Evolutionary conservation across 1,140 invertebrate species (phyloP), one percentile per base, ranked within the genome.

Genomic region (Bombus impatiens): DNA sequence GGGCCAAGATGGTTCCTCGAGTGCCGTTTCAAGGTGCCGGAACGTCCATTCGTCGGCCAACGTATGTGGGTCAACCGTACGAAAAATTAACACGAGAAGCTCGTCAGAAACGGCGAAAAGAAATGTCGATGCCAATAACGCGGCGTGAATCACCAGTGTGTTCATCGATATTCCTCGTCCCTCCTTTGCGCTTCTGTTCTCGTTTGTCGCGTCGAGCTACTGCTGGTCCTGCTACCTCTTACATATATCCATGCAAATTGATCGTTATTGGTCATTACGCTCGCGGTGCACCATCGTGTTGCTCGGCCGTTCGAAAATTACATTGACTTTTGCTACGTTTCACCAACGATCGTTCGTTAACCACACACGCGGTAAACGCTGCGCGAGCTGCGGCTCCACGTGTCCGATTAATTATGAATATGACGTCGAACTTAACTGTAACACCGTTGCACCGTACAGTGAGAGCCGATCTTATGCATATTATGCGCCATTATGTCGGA

Each of bases 191-290:
- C 67, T 37, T 32, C 25, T 67, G 10, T 32, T 59, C 86, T 87
- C 86, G 76, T 82, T 89, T 77, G 62, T 35, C 78, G 32, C 82
- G 59, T 22, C 57, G 65, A 40, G 59, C 57, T 12, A 71, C 74
- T 65, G 62, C 72, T 78, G 68, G 77, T 78, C 80, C 86, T 71
- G 76, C 53, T 79, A 53, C 53, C 40, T 53, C 88, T 86, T 86
- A 53, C 47, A 2, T 53, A 91, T 86, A 87, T 82, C 78, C 87
- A 84, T 89, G 84, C 78, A 87, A 91, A 91, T 91, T 90, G 85
- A 91, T 91, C 86, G 85, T 91, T 87, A 87, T 88, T 82, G 85
- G 67, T 80, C 53, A 79, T 90, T 89, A 89, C 86, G 78, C 35
- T 59, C 75, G 25, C 86, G 81, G 47, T 70, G 71, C 65, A 57